Evolutionary conservation across 1,140 invertebrate genomes (phyloP).

Genomic region (Drosophila cardini): DNA sequence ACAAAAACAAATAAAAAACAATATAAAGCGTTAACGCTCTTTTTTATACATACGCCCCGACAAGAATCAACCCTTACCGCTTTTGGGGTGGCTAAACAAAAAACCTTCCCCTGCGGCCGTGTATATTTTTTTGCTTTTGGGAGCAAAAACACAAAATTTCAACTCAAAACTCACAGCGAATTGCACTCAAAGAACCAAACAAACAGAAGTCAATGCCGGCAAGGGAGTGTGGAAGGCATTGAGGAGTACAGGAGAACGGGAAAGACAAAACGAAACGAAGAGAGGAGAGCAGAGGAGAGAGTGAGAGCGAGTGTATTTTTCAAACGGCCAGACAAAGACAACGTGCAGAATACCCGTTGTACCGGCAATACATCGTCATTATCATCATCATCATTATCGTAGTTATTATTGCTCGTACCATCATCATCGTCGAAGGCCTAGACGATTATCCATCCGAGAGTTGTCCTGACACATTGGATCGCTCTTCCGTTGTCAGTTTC

Average conservation of each 20-base stretch:
- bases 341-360: constrained; percentile 9
- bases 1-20: not conserved
- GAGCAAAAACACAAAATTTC: constrained; percentile 64
- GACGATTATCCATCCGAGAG: constrained; percentile 74
- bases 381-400: constrained; percentile 32
- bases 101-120: constrained; percentile 36
- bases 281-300: constrained; percentile 31
- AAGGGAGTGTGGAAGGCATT: constrained; percentile 43
- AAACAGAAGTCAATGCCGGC: constrained; percentile 66
- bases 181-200: constrained; percentile 27
- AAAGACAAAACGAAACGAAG: constrained; percentile 11
- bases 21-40: constrained; percentile 45
- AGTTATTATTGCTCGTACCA: constrained; percentile 7
- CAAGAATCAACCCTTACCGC: constrained; percentile 56
- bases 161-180: constrained; percentile 65
- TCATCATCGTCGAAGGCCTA: constrained; percentile 55
- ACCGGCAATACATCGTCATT: constrained; percentile 41
- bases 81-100: constrained; percentile 48
- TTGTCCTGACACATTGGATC: constrained; percentile 66
- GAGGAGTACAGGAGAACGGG: not conserved
- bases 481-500: constrained; percentile 75
- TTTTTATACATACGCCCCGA: constrained; percentile 46
- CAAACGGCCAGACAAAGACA: constrained; percentile 17
- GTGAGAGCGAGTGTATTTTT: constrained; percentile 19
- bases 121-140: constrained; percentile 41